Evolutionary conservation across 2,888 invertebrate species (phyloP), one percentile per base, ranked within the genome.

Genomic region (Frankliniella intonsa): DNA sequence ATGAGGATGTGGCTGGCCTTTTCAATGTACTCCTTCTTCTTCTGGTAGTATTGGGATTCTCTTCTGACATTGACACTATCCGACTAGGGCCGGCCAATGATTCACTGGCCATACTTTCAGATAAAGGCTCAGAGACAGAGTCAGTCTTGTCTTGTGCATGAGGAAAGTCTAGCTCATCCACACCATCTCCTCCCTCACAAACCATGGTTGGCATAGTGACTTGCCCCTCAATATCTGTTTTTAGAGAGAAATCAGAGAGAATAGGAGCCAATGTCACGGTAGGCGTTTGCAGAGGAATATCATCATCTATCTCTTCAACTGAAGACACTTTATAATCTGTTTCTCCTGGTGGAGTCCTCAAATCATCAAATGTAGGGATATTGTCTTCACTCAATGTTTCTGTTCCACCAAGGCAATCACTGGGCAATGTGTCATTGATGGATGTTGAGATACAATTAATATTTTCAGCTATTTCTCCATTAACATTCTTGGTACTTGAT

Each of bases 281-380:
- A 25, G 69, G 69, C 10, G 69, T 76, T 22, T 76, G 69, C 25
- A 76, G 25, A 25, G 69, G 69, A 25, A 22, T 22, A 76, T 76
- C 69, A 25, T 25, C 25, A 25, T 76, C 62, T 62, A 19, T 25
- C 11, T 22, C 69, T 22, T 76, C 69, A 12, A 25, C 69, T 12
- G 25, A 25, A 25, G 69, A 76, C 22, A 25, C 69, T 76, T 22
- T 76, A 25, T 2, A 25, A 25, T 76, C 69, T 25, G 22, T 76
- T 25, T 76, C 69, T 76, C 69, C 69, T 25, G 81, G 81, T 1
- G 81, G 76, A 3, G 50, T 22, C 10, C 49, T 27, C 14, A 81
- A 81, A 81, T 81, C 81, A 81, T 81, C 81, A 81, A 81, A 81
- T 27, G 81, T 81, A 69, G 81, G 81, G 38, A 81, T 81, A 38